Base-by-base conservation (phyloP, 2,888 invertebrate species). In the Callosobruchus maculatus region DNA sequence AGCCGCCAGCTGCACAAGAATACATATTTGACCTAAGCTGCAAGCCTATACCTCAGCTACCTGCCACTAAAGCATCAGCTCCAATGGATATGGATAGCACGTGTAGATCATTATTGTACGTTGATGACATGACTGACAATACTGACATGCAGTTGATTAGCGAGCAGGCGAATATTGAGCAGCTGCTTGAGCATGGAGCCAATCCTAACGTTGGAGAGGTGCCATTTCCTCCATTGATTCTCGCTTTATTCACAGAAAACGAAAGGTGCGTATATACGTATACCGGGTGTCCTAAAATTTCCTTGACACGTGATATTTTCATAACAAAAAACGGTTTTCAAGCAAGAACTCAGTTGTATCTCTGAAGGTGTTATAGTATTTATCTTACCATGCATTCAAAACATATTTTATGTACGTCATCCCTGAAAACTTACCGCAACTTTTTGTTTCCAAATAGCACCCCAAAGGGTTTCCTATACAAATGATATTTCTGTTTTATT, bases 181-280 rank as follows among this genome's bases (percentile, higher is more conserved):
- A 49, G 49, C 13, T 49, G 49, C 76, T 87, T 68, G 75, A 80
- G 21, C 82, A 78, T 74, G 87, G 87, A 18, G 83, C 84, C 2
- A 79, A 86, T 79, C 84, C 86, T 2, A 85, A 86, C 76, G 70
- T 80, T 13, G 81, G 84, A 0, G 81, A 82, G 72, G 82, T 84
- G 0, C 87, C 87, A 2, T 75, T 85, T 71, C 85, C 85, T 0
- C 78, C 84, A 0, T 72, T 87, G n/a, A 77, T 85, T 2, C 72
- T 87, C 70, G 76, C 84, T 4, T 71, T 86, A 1, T 87, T 84
- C 77, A 82, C 82, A 4, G 83, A 82, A 73, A 82, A 84, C 73
- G 66, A 68, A 3, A 68, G 13, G 49, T 49, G 13, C 3, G 49
- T 49, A 49, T 13, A 49, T 26, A 26, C 26, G 3, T 26, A 2